Conservation (phyloP, 2,888 invertebrate species). For the Mythimna loreyi region DNA sequence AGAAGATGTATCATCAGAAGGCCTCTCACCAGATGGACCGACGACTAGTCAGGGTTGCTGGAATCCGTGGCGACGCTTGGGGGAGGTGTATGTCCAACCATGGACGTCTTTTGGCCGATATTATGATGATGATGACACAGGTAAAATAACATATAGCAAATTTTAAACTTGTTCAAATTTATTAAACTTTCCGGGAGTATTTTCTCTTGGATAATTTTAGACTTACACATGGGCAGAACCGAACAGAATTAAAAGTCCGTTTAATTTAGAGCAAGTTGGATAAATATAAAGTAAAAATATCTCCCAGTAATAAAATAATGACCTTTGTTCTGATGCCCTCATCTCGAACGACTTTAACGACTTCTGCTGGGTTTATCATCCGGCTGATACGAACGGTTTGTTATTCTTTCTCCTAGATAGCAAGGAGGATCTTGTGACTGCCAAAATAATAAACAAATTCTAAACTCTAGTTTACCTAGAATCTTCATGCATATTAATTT, state of each 20-base stretch:
- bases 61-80: too few relatives aligned
- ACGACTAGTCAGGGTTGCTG: too few relatives aligned
- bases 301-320: conserved; percentile 32
- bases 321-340: conserved; percentile 28
- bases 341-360: conserved; percentile 22
- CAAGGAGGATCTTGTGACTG: conserved; percentile 14
- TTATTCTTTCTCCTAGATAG: conserved; percentile 41
- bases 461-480: conserved; percentile 1
- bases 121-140: too few relatives aligned
- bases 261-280: conserved; percentile 36
- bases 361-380: conserved; percentile 11
- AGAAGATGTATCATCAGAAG: too few relatives aligned
- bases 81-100: too few relatives aligned
- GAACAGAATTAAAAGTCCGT: conserved; percentile 20
- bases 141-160: too few relatives aligned
- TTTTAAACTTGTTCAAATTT: too few relatives aligned
- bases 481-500: not conserved
- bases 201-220: too few relatives aligned
- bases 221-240: too few relatives aligned
- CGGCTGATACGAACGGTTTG: conserved; percentile 32
- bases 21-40: too few relatives aligned
- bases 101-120: too few relatives aligned
- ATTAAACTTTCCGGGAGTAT: too few relatives aligned
- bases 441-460: conserved; percentile 6
- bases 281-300: conserved; percentile 21